Evolutionary conservation across 2,797 vertebrate genomes (phyloP), one percentile per base, ranked within the genome.

Genomic region (Pipistrellus nathusii): DNA sequence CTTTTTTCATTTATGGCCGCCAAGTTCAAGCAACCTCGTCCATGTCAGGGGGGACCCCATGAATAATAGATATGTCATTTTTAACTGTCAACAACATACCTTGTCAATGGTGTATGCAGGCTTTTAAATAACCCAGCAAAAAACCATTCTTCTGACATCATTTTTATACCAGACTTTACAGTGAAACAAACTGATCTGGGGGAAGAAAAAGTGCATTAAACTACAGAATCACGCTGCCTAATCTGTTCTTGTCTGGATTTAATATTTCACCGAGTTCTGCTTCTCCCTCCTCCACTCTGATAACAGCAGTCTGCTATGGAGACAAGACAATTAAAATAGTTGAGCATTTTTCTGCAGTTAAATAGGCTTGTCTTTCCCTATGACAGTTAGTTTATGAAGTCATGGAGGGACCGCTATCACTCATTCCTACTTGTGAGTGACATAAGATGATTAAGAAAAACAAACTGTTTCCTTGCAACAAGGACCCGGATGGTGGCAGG

Each of bases 51-150:
- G 85, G 90, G 59, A 97, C 94, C 75, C 85, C 94, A 97, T 98
- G 97, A 98, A 98, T 98, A 98, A 98, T 95, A 98, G 97, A 97
- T 95, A 88, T 0, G 0, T 96, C 97, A 97, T 97, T 98, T 98
- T 98, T 97, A 97, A 97, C 97, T 97, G 93, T 96, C 97, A 98
- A 97, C 97, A 97, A 93, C 97, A 93, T 96, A 95, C 69, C 95
- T 97, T 71, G 91, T 94, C 97, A 98, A 95, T 96, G 94, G 94
- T 87, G 46, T 83, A 57, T 84, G 71, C 44, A 15, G 81, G 89
- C 95, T 95, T 97, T 96, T 69, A 96, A 97, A 55, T 95, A 95
- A 93, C 96, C 86, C 66, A 93, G 92, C 53, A 93, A 97, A 96
- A 41, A 97, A 96, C 80, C 86, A 72, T 94, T 96, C 94, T 93